Evolutionary conservation across 2,797 vertebrate genomes (phyloP), one percentile per base, ranked within the genome.

Genomic region (Tolypeutes matacus): DNA sequence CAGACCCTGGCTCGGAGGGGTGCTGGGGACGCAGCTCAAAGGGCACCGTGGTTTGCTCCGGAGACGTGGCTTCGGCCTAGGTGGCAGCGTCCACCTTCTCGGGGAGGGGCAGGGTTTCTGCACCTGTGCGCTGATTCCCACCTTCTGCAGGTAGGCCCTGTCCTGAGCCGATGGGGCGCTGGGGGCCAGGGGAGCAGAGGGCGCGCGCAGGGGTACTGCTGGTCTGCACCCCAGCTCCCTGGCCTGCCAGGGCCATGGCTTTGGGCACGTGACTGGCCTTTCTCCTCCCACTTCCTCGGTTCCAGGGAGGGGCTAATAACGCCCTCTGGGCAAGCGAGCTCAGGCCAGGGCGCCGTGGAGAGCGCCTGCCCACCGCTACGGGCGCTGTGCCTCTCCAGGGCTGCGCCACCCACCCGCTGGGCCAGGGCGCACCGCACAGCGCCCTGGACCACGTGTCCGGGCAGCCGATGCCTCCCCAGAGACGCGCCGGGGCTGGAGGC

Each of bases 201-300:
- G 0, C 14, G 2, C 20, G 31, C 17, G 11, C 0, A 0, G 11
- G 34, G 29, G 13, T 11, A 20, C 2, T 5, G 3, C 29, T 14
- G 2, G 15, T 14, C 3, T 29, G 20, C 12, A 23, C 1, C 13
- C 2, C 0, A 25, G 1, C 9, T 11, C 34, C 64, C 0, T 14
- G 8, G 7, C 56, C 21, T 17, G 1, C 31, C 39, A 39, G 39
- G 39, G 39, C 4, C 39, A 7, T 39, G 39, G 39, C 39, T 39
- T 39, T 39, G 39, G 39, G 39, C 39, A n/a, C 7, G 3, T 39
- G 39, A 7, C 39, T 39, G 39, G 39, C 39, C 39, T 7, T 39
- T 39, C 39, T 39, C 39, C 39, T 39, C 39, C 39, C 39, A 39
- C 39, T 39, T 51, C 51, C 51, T 14, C 12, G 3, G 13, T 17